Evolutionary conservation across 2,113 vertebrate genomes (phyloP).

Genomic region (Pimephales promelas): DNA sequence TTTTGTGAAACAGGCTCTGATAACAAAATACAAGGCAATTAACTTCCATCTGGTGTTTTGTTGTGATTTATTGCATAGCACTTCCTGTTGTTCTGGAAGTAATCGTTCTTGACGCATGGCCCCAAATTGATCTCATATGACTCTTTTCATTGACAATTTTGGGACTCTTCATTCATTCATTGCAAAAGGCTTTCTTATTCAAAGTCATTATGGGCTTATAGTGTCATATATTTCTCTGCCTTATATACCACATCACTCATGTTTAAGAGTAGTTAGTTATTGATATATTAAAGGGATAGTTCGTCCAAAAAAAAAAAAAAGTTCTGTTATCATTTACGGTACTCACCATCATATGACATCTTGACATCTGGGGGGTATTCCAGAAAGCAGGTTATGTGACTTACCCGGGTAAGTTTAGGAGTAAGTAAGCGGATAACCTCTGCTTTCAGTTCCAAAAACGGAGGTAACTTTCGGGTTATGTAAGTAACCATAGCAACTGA

Average conservation of each 20-base stretch:
- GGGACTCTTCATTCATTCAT: constrained; percentile 1
- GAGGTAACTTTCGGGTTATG: too few species aligned
- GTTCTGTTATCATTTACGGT: not conserved
- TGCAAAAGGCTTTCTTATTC: not conserved
- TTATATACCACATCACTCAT: not conserved
- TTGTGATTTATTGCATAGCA: not conserved
- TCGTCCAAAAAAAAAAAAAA: not conserved
- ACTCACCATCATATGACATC: not conserved
- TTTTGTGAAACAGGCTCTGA: constrained; percentile 18
- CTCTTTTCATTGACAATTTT: constrained; percentile 8
- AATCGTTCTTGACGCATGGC: constrained; percentile 9
- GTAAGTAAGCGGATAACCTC: too few species aligned
- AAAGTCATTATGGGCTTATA: not conserved
- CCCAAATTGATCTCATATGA: constrained; percentile 17
- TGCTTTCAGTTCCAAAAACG: too few species aligned
- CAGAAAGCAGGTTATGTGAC: too few species aligned
- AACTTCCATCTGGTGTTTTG: constrained; percentile 16
- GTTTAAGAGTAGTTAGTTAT: not conserved
- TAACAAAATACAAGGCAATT: constrained; percentile 13
- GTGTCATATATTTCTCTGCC: not conserved
- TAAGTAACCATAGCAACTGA: too few species aligned
- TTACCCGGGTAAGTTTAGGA: too few species aligned
- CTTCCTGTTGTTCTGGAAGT: constrained; percentile 26
- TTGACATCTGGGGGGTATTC: too few species aligned
- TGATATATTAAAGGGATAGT: not conserved